These are phyloP conservation scores for Nannoperca obscura DNA, from an alignment of 2,797 vertebrate species.

Conservation along the genomic window DNA sequence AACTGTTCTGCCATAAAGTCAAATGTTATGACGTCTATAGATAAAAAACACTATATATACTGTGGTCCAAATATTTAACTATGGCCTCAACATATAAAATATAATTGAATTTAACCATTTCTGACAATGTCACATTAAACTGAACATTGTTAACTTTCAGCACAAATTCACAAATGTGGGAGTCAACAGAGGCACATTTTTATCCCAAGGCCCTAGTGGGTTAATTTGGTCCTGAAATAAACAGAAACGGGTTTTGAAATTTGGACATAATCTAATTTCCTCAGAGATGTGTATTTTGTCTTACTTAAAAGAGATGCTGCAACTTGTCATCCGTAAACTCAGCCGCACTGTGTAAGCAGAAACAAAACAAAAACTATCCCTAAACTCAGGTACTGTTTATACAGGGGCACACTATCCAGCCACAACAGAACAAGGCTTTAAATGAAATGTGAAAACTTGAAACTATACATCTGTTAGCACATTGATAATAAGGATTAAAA, in stretches of 20 bases:
- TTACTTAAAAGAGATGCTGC: slow-evolving; percentile 14
- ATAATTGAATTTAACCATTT: not conserved
- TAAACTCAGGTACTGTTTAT: slow-evolving; percentile 28
- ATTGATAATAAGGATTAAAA: slow-evolving; percentile 26
- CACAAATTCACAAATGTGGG: not conserved
- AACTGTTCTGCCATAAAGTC: slow-evolving; percentile 4
- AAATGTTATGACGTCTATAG: not conserved
- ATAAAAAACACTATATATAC: too few species aligned
- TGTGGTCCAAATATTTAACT: not conserved
- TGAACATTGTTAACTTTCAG: not conserved
- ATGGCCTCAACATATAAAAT: not conserved
- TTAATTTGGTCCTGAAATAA: not conserved
- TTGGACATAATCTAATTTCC: not conserved
- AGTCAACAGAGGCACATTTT: not conserved
- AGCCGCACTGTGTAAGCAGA: slow-evolving; percentile 13
- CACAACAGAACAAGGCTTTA: slow-evolving; percentile 47
- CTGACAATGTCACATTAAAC: not conserved
- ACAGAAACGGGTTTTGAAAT: not conserved
- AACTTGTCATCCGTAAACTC: slow-evolving; percentile 13
- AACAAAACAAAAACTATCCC: slow-evolving; percentile 19
- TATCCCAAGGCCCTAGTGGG: too few species aligned
- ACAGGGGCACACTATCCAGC: slow-evolving; percentile 14
- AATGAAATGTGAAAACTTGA: slow-evolving; percentile 27
- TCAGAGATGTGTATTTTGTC: not conserved
- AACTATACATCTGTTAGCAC: slow-evolving; percentile 20